Base-by-base conservation (phyloP, 2,888 invertebrate genomes). In the Belgica antarctica region DNA sequence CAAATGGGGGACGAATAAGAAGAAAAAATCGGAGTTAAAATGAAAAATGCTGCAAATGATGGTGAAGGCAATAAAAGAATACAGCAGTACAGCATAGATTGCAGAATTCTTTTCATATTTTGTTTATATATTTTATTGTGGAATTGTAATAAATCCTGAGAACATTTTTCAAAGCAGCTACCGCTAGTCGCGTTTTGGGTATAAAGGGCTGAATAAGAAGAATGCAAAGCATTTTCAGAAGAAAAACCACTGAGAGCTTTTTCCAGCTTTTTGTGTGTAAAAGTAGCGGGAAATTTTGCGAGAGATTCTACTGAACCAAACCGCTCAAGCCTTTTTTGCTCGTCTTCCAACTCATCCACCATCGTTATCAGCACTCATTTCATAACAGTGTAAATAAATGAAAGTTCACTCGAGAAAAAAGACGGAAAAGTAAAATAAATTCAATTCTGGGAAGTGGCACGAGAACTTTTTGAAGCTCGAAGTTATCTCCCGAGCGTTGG, bases 61-160 rank as follows among this genome's bases (percentile, higher is more conserved):
- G 34, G 34, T 12, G 34, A 12, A 8, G 12, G 34, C 5, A 31
- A 5, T 31, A 12, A 31, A 31, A 8, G 12, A 31, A 31, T 31
- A 31, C 12, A 8, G 5, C 4, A 22, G 17, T 2, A 52, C 12
- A 22, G 52, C 52, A 22, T 7, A 8, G 52, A 17, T 52, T 52
- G n/a, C 12, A 52, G 22, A 52, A 52, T 4, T 22, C 52, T 52
- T 31, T 52, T 52, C 52, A 52, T 22, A 52, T 52, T 52, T 52
- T 52, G 52, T 52, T 52, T 52, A 52, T 12, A 41, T 15, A 41
- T 52, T 52, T 19, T 52, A 52, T 52, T 17, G 52, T 22, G 52
- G 52, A 52, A 17, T 52, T 52, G 19, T 52, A 52, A 52, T 52
- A 52, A 52, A 52, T 52, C 17, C 22, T 8, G 2, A 10, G 12